A percentile compares a stretch with the other conserved stretches of the same genome.
These are phyloP conservation scores for Porites lutea DNA, from an alignment of 64 coral and sea anemone genomes.

Conservation along the genomic window DNA sequence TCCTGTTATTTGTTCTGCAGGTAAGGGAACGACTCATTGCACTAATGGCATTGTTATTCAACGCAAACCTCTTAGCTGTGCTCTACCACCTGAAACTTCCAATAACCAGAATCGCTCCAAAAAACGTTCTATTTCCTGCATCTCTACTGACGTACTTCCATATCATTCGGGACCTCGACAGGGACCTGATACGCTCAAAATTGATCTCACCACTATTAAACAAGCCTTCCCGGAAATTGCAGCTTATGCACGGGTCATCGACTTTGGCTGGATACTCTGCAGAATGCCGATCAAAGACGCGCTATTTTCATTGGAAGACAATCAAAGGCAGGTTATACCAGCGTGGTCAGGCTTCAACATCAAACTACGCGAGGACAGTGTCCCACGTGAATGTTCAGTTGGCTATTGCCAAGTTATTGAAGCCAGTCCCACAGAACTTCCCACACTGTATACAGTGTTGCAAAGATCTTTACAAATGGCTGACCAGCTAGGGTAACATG, in stretches of 20 bases:
- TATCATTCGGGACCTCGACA: constrained; percentile 25
- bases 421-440: constrained; percentile 73
- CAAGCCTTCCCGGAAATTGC: constrained; percentile 2
- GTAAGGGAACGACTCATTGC: constrained; percentile 53
- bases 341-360: constrained; percentile 70
- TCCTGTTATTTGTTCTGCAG: neutral
- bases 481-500: constrained; percentile 39
- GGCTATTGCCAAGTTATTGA: constrained; percentile 79
- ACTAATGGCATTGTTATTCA: constrained; percentile 68
- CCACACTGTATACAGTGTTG: constrained; percentile 74
- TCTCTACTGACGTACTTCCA: neutral
- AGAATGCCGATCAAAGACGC: constrained; percentile 13
- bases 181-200: neutral
- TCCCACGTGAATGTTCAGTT: constrained; percentile 42
- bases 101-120: neutral
- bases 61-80: constrained; percentile 29
- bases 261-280: constrained; percentile 29
- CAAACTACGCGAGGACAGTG: constrained; percentile 8
- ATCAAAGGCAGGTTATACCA: constrained; percentile 58
- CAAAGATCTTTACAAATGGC: constrained; percentile 62
- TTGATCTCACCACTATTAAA: neutral
- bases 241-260: neutral
- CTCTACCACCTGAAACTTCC: neutral
- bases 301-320: neutral
- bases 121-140: neutral